These are phyloP conservation scores for Chelon auratus DNA, from an alignment of 2,797 vertebrate species.

Conservation along the genomic window DNA sequence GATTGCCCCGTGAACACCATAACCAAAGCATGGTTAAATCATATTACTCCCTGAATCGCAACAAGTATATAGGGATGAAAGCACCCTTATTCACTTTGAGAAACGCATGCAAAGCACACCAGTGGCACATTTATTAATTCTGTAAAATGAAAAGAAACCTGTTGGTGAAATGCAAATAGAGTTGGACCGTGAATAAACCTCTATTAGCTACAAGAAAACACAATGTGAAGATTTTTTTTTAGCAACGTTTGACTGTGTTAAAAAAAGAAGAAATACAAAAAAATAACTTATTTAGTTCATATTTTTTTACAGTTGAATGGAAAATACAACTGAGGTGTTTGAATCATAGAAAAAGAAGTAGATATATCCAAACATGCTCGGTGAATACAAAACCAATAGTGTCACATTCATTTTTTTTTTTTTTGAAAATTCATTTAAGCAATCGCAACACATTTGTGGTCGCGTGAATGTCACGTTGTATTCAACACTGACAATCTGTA, in stretches of 20 bases:
- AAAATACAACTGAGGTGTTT: conserved; percentile 49
- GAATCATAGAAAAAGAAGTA: conserved; percentile 53
- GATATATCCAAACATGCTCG: conserved; percentile 71
- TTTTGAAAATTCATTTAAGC: conserved; percentile 40
- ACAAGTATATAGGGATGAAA: too few species aligned
- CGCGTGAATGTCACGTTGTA: conserved; percentile 30
- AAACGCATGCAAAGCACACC: conserved; percentile 47
- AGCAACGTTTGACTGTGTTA: neutral
- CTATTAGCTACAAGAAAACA: conserved; percentile 5
- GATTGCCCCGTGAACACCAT: too few species aligned
- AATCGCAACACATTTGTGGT: conserved; percentile 29
- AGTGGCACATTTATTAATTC: conserved; percentile 25
- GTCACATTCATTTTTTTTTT: conserved; percentile 57
- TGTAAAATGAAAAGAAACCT: conserved; percentile 16
- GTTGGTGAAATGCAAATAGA: neutral
- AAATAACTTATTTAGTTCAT: conserved; percentile 30
- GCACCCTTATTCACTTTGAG: conserved; percentile 17
- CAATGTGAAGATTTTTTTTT: neutral
- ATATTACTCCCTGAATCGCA: too few species aligned
- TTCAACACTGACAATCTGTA: conserved; percentile 52
- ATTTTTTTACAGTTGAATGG: conserved; percentile 51
- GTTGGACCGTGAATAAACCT: neutral
- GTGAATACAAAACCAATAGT: conserved; percentile 60
- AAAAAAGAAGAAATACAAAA: conserved; percentile 22
- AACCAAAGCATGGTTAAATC: too few species aligned